Percentiles rank a stretch among this genome's conserved stretches.
These are phyloP conservation scores for Austrofundulus limnaeus DNA, from an alignment of 2,113 vertebrate genomes.

Conservation along the genomic window DNA sequence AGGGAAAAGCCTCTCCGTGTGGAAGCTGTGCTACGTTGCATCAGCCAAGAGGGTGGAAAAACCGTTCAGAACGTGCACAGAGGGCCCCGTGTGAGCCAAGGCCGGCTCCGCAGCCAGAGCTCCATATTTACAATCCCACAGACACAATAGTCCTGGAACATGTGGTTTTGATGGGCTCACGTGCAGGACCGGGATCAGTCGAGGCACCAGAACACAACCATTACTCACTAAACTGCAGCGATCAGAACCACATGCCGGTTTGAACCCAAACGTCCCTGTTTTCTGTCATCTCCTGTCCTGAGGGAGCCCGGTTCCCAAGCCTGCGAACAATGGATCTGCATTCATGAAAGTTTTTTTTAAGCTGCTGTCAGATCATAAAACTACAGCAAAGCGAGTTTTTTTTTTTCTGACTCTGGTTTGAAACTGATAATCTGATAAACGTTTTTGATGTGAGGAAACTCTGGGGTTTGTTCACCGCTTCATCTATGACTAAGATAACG, in stretches of 20 bases:
- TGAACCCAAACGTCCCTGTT: constrained; percentile 52
- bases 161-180: constrained; percentile 74
- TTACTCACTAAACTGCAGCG: constrained; percentile 57
- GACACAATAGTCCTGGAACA: constrained; percentile 68
- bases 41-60: constrained; percentile 60
- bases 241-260: constrained; percentile 67
- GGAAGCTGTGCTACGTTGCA: constrained; percentile 57
- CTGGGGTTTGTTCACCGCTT: background rate
- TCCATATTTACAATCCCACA: constrained; percentile 56
- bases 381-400: constrained; percentile 12
- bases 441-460: background rate
- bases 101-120: constrained; percentile 50
- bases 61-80: constrained; percentile 54
- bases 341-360: constrained; percentile 49
- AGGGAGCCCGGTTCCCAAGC: constrained; percentile 53
- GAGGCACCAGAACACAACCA: constrained; percentile 59
- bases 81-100: constrained; percentile 50
- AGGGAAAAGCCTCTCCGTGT: constrained; percentile 63
- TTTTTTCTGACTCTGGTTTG: constrained; percentile 13
- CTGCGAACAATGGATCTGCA: constrained; percentile 57
- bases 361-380: constrained; percentile 11
- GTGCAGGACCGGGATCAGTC: constrained; percentile 58
- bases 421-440: constrained; percentile 8
- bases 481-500: background rate
- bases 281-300: constrained; percentile 41